Base-by-base conservation (phyloP, 2,797 vertebrate species). In the Rhinichthys osculus region DNA sequence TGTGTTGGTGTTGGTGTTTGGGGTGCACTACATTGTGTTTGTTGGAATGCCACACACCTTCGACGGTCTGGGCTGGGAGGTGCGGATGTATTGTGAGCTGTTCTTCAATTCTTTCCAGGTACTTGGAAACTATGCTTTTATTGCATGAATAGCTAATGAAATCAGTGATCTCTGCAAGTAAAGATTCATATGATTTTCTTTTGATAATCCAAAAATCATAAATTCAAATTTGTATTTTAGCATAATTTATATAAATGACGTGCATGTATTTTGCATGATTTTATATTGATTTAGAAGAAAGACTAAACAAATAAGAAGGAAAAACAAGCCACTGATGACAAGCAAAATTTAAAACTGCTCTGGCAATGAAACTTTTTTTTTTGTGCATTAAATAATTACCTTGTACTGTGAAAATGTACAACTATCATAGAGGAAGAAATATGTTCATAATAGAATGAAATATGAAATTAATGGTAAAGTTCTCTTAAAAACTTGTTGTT, bases 101-200 rank as follows among this genome's bases (percentile, higher is more conserved):
- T 98, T 98, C 93, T 97, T 97, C 93, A 98, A 97, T 89, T 97
- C 97, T 2, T 97, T 97, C 88, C 97, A 97, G 97, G 97, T 97
- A 82, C 10, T 57, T 40, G 44, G 19, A 57, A 54, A 33, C 16
- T 0, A 50, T 17, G 62, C 19, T 23, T 71, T 57, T 66, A 40
- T 11, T 64, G 30, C 42, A 78, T 40, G 42, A 69, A 88, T 73
- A 44, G 4, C 7, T 77, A 84, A 84, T 73, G 54, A 11, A 85
- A 85, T 82, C 66, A 86, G 33, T 64, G 42, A 62, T 81, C 57
- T 38, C 11, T 80, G 52, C 42, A 9, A 78, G 47, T 42, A 38
- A 64, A 64, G 14, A 80, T 80, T 42, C 3, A 80, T 72, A 62
- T 35, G 33, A 35, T 54, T 80, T 10, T 67, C 44, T 66, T 67